Percentiles rank a stretch among this genome's conserved stretches.
These are phyloP conservation scores for Panagrolaimus sp. DNA, from an alignment of 1,140 invertebrate genomes.

Conservation along the genomic window DNA sequence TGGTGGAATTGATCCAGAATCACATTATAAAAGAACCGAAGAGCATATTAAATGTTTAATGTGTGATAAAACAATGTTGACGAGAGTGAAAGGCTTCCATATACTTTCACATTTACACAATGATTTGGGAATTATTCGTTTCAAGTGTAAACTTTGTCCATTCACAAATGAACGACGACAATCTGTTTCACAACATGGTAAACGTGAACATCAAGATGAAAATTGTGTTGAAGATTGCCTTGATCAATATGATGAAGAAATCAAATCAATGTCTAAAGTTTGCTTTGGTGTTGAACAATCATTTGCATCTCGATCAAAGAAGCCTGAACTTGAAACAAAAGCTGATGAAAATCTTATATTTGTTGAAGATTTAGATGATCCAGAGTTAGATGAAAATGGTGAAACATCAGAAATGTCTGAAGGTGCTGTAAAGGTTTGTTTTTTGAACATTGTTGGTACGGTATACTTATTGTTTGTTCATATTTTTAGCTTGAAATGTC, in stretches of 20 bases:
- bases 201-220: constrained; percentile 46
- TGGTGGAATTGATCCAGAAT: neutral
- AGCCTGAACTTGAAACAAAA: neutral
- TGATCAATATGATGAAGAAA: constrained; percentile 44
- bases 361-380: neutral
- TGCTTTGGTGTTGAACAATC: constrained; percentile 51
- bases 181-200: constrained; percentile 46
- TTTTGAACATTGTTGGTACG: too few species aligned
- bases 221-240: constrained; percentile 43
- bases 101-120: constrained; percentile 50
- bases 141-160: constrained; percentile 45
- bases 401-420: too few species aligned
- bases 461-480: too few species aligned
- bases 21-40: constrained; percentile 14
- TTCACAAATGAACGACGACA: constrained; percentile 55
- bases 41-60: constrained; percentile 47
- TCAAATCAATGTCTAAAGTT: constrained; percentile 50
- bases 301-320: constrained; percentile 23
- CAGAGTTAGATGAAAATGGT: neutral
- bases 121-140: constrained; percentile 53
- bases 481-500: too few species aligned
- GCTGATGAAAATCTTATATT: neutral
- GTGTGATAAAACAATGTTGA: constrained; percentile 50
- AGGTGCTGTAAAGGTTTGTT: too few species aligned
- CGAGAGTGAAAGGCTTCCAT: constrained; percentile 54